phyloP scores from a whole-genome alignment of 2,113 vertebrate genomes.

The Elephas maximus region DNA sequence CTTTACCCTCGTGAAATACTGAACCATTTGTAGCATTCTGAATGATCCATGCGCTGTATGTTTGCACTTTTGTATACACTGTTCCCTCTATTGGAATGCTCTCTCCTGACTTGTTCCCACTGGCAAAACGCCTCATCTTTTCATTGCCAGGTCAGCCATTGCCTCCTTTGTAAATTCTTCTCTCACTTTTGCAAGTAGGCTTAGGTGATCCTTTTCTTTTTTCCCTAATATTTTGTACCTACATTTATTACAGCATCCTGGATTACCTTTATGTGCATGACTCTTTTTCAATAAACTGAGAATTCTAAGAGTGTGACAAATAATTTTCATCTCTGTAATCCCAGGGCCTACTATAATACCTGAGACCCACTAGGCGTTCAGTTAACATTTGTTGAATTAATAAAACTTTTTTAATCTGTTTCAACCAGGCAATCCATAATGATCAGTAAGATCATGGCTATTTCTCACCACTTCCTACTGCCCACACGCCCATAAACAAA shows the following conservation, averaged over 20 bases:
- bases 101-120: background rate
- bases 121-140: background rate
- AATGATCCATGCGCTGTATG: background rate
- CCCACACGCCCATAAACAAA: background rate
- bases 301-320: background rate
- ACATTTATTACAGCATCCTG: background rate
- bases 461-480: background rate
- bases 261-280: background rate
- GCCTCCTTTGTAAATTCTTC: background rate
- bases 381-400: slow-evolving; percentile 1
- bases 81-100: background rate
- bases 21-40: background rate
- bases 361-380: background rate
- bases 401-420: background rate
- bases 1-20: background rate
- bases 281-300: background rate
- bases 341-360: background rate
- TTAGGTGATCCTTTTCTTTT: background rate
- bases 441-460: background rate
- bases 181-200: background rate
- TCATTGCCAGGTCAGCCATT: background rate
- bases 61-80: background rate
- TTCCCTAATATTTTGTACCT: slow-evolving; percentile 34
- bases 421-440: background rate
- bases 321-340: background rate